Conservation (phyloP, 2,888 invertebrate species). For the Ectropis crepuscularia region DNA sequence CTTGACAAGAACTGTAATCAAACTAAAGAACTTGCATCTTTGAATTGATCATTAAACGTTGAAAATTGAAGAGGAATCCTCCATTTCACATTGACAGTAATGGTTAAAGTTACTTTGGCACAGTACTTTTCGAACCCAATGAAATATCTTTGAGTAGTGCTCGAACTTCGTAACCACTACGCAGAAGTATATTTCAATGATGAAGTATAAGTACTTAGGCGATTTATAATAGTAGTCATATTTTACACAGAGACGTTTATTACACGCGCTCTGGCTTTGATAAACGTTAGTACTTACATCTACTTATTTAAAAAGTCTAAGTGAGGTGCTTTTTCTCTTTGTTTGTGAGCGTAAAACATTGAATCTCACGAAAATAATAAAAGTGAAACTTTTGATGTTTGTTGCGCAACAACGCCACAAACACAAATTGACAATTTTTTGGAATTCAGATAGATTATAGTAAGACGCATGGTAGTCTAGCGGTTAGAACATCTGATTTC, state of each 20-base stretch:
- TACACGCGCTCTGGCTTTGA: slow-evolving; percentile 11
- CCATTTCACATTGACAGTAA: slow-evolving; percentile 14
- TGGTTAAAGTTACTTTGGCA: slow-evolving; percentile 7
- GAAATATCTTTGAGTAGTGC: slow-evolving; percentile 19
- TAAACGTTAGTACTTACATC: slow-evolving; percentile 15
- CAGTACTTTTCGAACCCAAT: slow-evolving; percentile 14
- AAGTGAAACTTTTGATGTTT: too few relatives aligned
- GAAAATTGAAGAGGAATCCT: slow-evolving; percentile 1
- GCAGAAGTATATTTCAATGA: slow-evolving; percentile 9
- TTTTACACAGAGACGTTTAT: slow-evolving; percentile 1
- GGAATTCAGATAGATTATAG: too few relatives aligned
- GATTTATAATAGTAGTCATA: slow-evolving; percentile 13
- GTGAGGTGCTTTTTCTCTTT: too few relatives aligned
- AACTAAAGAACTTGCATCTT: not conserved
- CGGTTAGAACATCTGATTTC: too few relatives aligned
- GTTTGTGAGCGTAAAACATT: too few relatives aligned
- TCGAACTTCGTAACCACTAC: slow-evolving; percentile 9
- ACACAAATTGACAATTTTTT: too few relatives aligned
- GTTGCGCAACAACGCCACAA: too few relatives aligned
- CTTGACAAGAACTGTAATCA: not conserved
- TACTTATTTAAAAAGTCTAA: too few relatives aligned
- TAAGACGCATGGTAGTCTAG: too few relatives aligned
- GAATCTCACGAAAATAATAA: too few relatives aligned
- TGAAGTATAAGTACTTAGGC: slow-evolving; percentile 4
- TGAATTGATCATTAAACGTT: slow-evolving; percentile 7